Conservation (phyloP, 2,888 invertebrate species). For the Cartodere bifasciata region DNA sequence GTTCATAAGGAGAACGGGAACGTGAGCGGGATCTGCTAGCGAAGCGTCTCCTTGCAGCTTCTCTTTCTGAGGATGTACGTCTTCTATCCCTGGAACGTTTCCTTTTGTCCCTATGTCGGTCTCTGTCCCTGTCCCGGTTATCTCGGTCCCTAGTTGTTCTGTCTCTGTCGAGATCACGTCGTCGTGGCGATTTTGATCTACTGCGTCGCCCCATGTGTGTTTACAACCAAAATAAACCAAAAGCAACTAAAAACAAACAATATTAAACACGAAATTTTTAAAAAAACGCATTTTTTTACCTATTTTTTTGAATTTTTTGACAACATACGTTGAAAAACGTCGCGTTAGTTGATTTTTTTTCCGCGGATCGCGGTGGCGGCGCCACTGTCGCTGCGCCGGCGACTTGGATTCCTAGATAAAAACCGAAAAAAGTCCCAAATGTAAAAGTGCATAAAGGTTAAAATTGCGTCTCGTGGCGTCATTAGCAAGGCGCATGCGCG, state of each 20-base stretch:
- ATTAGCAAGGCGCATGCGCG: too few species aligned
- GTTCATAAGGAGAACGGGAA: constrained; percentile 27
- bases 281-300: constrained; percentile 11
- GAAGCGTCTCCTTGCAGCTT: constrained; percentile 33
- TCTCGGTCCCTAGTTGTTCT: constrained; percentile 36
- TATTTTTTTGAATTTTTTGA: constrained; percentile 17
- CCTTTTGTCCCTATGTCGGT: constrained; percentile 35
- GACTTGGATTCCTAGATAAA: background rate
- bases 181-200: constrained; percentile 37
- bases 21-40: constrained; percentile 26
- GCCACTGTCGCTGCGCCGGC: background rate
- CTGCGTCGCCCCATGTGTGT: constrained; percentile 41
- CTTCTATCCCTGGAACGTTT: constrained; percentile 33
- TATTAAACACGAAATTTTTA: constrained; percentile 6
- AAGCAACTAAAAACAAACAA: constrained; percentile 7
- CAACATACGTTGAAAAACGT: constrained; percentile 28
- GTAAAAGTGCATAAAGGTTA: too few species aligned
- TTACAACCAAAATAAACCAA: constrained; percentile 9
- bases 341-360: constrained; percentile 33
- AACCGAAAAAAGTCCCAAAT: too few species aligned
- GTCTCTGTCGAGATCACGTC: constrained; percentile 40
- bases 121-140: constrained; percentile 35
- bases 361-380: constrained; percentile 15
- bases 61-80: constrained; percentile 35
- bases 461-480: too few species aligned